Evolutionary conservation across 2,113 vertebrate genomes (phyloP).

Genomic region (Fulica atra): DNA sequence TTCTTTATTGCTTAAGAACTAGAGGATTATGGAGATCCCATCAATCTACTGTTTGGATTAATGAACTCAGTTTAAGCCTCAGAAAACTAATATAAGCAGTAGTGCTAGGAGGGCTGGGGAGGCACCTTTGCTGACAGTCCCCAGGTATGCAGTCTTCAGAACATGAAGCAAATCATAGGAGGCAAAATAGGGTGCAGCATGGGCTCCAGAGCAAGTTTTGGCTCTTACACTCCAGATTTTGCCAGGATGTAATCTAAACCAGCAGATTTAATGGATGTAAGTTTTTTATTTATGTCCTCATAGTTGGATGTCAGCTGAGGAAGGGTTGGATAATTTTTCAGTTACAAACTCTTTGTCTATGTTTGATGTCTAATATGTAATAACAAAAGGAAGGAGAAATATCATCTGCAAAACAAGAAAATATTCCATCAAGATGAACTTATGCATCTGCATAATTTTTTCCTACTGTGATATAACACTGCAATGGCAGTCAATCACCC

Average conservation of each 20-base stretch:
- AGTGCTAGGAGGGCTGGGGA: background rate
- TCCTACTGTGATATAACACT: background rate
- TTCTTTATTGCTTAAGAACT: constrained; percentile 35
- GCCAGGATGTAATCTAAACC: background rate
- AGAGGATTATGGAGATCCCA: constrained; percentile 17
- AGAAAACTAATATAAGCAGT: background rate
- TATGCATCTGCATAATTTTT: background rate
- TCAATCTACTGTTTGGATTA: constrained; percentile 31
- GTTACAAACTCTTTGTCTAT: background rate
- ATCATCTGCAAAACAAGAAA: background rate
- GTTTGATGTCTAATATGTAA: background rate
- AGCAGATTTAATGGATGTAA: background rate
- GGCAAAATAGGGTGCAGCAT: background rate
- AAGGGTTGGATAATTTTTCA: background rate
- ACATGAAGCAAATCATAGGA: background rate
- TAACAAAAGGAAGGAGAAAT: background rate
- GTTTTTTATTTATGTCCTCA: background rate
- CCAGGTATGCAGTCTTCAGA: background rate
- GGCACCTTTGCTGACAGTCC: constrained; percentile 8
- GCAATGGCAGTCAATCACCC: background rate
- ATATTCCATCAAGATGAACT: background rate
- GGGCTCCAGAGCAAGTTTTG: background rate
- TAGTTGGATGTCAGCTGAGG: background rate
- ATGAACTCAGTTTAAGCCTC: constrained; percentile 17
- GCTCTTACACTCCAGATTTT: background rate